phyloP scores from a whole-genome alignment of 2,888 invertebrate species.

The Lithophane leautieri region DNA sequence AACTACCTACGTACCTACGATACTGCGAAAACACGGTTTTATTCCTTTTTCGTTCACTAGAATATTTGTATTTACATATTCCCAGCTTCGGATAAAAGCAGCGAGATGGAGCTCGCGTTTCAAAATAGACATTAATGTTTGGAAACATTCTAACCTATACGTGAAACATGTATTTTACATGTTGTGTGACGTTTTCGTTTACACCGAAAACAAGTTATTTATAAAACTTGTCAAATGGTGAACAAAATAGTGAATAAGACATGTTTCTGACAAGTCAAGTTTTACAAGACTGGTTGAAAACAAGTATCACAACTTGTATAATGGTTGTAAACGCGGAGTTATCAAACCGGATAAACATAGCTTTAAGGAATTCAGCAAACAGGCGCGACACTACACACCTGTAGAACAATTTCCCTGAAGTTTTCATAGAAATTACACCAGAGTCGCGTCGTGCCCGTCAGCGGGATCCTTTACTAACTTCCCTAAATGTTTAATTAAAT shows the following conservation, averaged over 20 bases:
- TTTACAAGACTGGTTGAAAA: background rate
- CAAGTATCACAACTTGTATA: background rate
- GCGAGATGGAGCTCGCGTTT: slow-evolving; percentile 7
- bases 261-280: background rate
- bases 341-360: background rate
- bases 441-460: too few species aligned
- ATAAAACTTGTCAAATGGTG: background rate
- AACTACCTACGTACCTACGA: slow-evolving; percentile 42
- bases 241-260: background rate
- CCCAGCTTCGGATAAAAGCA: slow-evolving; percentile 15
- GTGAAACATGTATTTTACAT: background rate
- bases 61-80: slow-evolving; percentile 50
- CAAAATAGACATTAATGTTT: slow-evolving; percentile 11
- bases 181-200: background rate
- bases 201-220: background rate
- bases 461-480: background rate
- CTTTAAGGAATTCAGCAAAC: too few species aligned
- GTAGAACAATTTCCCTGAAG: too few species aligned
- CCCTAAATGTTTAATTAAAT: background rate
- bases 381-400: too few species aligned
- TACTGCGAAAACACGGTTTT: slow-evolving; percentile 42
- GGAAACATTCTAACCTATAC: slow-evolving; percentile 1
- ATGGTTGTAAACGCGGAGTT: background rate
- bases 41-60: slow-evolving; percentile 45
- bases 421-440: too few species aligned